Evolutionary conservation across 2,113 vertebrate genomes (phyloP), one percentile per base, ranked within the genome.

Genomic region (Haliaeetus leucogaster): DNA sequence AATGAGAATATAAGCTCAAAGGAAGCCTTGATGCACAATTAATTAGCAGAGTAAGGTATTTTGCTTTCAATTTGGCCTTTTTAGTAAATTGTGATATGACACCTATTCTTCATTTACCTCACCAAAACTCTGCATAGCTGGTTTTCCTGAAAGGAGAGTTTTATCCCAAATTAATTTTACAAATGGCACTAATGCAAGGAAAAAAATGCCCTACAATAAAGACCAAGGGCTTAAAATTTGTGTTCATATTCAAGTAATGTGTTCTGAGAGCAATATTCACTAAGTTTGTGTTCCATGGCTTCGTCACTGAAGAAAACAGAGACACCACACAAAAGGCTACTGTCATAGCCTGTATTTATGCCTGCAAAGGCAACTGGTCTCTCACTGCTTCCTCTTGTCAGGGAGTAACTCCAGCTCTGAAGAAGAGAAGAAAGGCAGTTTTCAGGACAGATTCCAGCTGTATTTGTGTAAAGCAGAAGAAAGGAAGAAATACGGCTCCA

Each of bases 21-120:
- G 92, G 91, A 97, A 95, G n/a, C 36, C 68, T 92, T 71, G 81
- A 89, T 85, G 92, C 45, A 84, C 79, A 91, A 86, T 95, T 98
- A 97, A 94, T 97, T 96, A 96, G 71, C 50, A 79, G 38, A 94
- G 50, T 79, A 94, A 94, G 70, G 74, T 82, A 78, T 76, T 95
- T 77, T 94, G 47, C 47, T 96, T 93, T 95, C 92, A 85, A 30
- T 93, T 72, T 92, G 47, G 94, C 72, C 81, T 80, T 91, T 15
- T 96, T 88, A 79, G 67, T 70, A 89, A 92, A 91, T 47, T 95
- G 66, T 86, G 73, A 43, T 89, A 72, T 90, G 84, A 74, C 79
- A 95, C 78, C 36, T 92, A 78, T 92, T 95, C 96, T 59, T 50
- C 67, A 89, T 96, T 94, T 73, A 47, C 34, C 27, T 43, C 86